Conservation (phyloP, 30 jellyfish, hydroid and myxozoan species). For the Aurelia coerulea region DNA sequence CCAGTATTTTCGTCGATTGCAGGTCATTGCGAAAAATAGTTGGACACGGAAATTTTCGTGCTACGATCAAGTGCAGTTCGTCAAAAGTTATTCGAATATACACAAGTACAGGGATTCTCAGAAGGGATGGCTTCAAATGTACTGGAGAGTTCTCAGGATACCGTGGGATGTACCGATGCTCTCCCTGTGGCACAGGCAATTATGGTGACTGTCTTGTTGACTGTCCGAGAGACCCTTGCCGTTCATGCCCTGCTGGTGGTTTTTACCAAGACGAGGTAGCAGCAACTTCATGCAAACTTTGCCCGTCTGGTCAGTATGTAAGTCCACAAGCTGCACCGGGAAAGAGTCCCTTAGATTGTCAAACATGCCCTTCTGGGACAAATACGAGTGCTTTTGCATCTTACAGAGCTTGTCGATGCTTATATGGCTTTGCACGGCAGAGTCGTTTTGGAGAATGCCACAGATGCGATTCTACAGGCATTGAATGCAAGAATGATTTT, state of each 20-base stretch:
- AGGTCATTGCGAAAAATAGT: not conserved
- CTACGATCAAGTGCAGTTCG: constrained; percentile 39
- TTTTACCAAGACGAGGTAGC: constrained; percentile 55
- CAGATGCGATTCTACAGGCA: not conserved
- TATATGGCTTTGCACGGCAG: not conserved
- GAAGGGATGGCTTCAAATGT: constrained; percentile 35
- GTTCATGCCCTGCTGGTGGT: constrained; percentile 45
- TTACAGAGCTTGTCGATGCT: constrained; percentile 1
- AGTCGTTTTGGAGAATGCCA: constrained; percentile 28
- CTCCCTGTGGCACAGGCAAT: constrained; percentile 47
- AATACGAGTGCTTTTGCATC: constrained; percentile 29
- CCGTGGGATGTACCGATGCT: not conserved
- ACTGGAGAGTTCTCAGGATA: not conserved
- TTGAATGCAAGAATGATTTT: not conserved
- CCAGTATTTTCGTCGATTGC: constrained; percentile 21
- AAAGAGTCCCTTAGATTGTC: constrained; percentile 43
- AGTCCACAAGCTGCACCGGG: constrained; percentile 52
- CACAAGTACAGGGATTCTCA: not conserved
- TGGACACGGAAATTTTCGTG: not conserved
- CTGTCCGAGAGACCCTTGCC: not conserved
- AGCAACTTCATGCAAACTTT: constrained; percentile 33
- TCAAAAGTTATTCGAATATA: not conserved
- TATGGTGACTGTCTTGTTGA: not conserved
- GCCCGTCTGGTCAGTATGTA: constrained; percentile 65
- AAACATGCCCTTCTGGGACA: constrained; percentile 68